Evolutionary conservation across 2,797 vertebrate genomes (phyloP).

Genomic region (Notolabrus celidotus): DNA sequence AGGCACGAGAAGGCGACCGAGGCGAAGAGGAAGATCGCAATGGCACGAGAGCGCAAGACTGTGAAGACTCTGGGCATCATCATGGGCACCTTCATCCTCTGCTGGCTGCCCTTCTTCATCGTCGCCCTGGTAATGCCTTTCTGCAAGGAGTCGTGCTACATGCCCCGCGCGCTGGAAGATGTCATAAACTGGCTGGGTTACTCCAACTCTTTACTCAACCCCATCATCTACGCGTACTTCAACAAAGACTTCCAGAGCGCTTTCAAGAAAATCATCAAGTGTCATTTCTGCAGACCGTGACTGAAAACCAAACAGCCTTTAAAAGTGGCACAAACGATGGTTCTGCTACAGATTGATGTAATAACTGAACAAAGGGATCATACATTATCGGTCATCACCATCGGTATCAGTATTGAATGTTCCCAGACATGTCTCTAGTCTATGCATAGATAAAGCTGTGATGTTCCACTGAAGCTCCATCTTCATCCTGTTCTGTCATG

Average conservation of each 20-base stretch:
- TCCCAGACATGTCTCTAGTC: conserved; percentile 55
- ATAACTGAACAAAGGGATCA: conserved; percentile 13
- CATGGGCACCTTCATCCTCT: conserved; percentile 98
- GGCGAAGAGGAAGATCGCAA: conserved; percentile 93
- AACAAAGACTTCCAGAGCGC: conserved; percentile 99
- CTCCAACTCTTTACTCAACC: conserved; percentile 97
- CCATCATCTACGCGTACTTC: conserved; percentile 99
- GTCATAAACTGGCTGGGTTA: conserved; percentile 98
- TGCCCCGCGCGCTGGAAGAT: conserved; percentile 91
- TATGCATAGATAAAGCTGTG: conserved; percentile 71
- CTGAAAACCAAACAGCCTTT: background rate
- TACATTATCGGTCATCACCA: conserved; percentile 45
- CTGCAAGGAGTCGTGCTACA: conserved; percentile 90
- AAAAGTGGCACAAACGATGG: conserved; percentile 12
- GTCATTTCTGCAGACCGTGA: conserved; percentile 92
- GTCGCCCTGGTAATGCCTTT: conserved; percentile 95
- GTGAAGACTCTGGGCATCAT: conserved; percentile 98
- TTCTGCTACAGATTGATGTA: conserved; percentile 8
- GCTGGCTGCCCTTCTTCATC: conserved; percentile 98
- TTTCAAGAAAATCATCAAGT: conserved; percentile 97
- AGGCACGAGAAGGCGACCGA: conserved; percentile 91
- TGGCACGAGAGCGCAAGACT: conserved; percentile 96
- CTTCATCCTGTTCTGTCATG: conserved; percentile 60
- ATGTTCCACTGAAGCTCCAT: conserved; percentile 60
- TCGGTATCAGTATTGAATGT: conserved; percentile 53